Evolutionary conservation across 2,113 vertebrate genomes (phyloP), one percentile per base, ranked within the genome.

Genomic region (Lepisosteus oculatus): DNA sequence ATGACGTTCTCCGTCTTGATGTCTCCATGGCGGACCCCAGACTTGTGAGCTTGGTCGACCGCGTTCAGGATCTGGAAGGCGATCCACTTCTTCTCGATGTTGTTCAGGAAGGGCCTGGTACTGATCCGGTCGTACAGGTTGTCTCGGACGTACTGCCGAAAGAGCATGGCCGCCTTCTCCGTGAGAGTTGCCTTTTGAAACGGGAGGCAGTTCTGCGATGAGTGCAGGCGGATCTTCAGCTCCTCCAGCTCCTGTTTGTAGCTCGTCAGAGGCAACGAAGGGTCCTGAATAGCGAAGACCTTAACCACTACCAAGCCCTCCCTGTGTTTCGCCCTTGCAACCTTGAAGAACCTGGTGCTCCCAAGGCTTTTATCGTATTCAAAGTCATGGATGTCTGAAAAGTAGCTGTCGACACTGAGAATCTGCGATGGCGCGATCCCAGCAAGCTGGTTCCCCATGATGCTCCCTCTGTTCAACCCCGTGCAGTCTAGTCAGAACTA

Each of bases 1-100:
- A 99, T 99, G 70, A 99, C 89, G 15, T 99, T 99, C 83, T 99
- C 97, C 0, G 97, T 98, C 85, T 99, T 99, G 72, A 99, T 99
- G 82, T 99, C 97, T 0, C 97, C 97, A 0, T 99, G 97, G 9
- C 96, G 94, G 3, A 99, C 97, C 1, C 97, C 96, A 0, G 95
- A 96, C 55, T 91, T 94, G 88, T 98, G 96, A 0, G 96, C 95
- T 81, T 99, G 97, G 77, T 98, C 96, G 65, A 99, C 95, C 0
- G 97, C 96, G 0, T 90, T 97, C 15, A 99, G 90, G 77, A 99
- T 90, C 88, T 99, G 97, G 87, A 99, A 99, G 41, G 97, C 97
- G 0, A 99, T 92, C 97, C 97, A 99, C 55, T 96, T 93, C 76
- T 99, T 99, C 79, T 99, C 97, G 3, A 94, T 93, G 62, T 96